Evolutionary conservation across 2,888 invertebrate species (phyloP), one percentile per base, ranked within the genome.

Genomic region (Drosophila nr. perissopoda): DNA sequence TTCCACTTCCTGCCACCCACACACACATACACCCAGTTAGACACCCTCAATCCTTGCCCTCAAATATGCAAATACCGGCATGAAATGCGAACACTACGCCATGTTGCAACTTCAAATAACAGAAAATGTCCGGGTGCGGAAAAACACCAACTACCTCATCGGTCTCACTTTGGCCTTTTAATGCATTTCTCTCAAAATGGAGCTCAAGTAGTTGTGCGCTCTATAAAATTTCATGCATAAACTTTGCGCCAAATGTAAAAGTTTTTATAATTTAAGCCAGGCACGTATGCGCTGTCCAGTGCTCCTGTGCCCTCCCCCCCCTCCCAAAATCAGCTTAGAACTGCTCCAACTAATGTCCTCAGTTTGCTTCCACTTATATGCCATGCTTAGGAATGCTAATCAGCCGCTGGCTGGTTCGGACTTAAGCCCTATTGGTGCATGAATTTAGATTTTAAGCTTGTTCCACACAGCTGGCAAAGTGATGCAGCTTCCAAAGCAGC

Each of bases 181-280:
- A 80, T 74, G 74, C 59, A 76, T 74, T 79, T 76, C 75, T 80
- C 70, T 80, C 68, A 80, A 74, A 77, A 82, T 65, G 75, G 63
- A 81, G 83, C 79, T 84, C 76, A 83, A 87, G 86, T 87, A 82
- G 89, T 84, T 75, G 74, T 58, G 84, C 73, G 79, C 81, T 75
- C 89, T 77, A 81, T 86, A 87, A 86, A 88, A 90, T 86, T 90
- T 83, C 87, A 89, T 89, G 90, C 89, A 90, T 76, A 90, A 89
- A 89, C 83, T 89, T 89, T 88, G 53, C 70, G 56, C 70, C 75
- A 76, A 86, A 83, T 90, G 88, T 80, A 79, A 81, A 90, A 88
- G 80, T 82, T 90, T 90, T 75, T 77, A 88, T 89, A 90, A 89
- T 90, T 89, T 89, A 84, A 90, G 75, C 80, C 82, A 71, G 75